phyloP scores from a whole-genome alignment of 2,113 vertebrate species.

The Polyodon spathula region DNA sequence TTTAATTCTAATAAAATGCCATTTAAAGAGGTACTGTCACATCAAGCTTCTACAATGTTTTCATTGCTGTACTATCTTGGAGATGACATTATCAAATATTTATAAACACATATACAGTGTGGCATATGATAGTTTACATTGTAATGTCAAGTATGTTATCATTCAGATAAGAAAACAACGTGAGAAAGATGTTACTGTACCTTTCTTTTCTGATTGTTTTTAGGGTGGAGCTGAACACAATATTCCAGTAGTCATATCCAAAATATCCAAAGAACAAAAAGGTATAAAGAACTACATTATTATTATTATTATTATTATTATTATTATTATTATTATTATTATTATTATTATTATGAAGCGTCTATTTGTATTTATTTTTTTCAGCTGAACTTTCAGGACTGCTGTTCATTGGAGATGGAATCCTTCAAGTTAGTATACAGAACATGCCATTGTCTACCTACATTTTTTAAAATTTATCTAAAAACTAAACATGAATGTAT shows the following conservation, averaged over 20 bases:
- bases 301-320: neutral
- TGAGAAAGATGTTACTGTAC: slow-evolving; percentile 6
- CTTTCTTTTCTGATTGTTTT: slow-evolving; percentile 33
- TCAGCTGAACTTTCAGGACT: slow-evolving; percentile 91
- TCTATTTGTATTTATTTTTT: slow-evolving; percentile 29
- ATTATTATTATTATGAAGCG: slow-evolving; percentile 22
- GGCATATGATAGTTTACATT: too few species aligned
- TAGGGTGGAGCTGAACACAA: slow-evolving; percentile 96
- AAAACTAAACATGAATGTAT: neutral
- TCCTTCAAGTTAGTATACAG: slow-evolving; percentile 72
- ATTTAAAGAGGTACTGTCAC: too few species aligned
- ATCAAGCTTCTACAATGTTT: too few species aligned
- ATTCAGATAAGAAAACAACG: too few species aligned
- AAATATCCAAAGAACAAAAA: slow-evolving; percentile 98
- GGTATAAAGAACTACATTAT: slow-evolving; percentile 45
- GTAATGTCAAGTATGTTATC: too few species aligned
- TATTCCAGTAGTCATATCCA: slow-evolving; percentile 95
- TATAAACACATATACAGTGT: too few species aligned
- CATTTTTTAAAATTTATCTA: too few species aligned
- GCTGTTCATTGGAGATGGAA: slow-evolving; percentile 92
- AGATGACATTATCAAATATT: too few species aligned
- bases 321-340: neutral
- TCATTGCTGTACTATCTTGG: too few species aligned
- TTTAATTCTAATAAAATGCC: too few species aligned
- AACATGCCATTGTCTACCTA: too few species aligned